Conservation (phyloP, 2,797 vertebrate species). For the Enteromius anoplus region DNA sequence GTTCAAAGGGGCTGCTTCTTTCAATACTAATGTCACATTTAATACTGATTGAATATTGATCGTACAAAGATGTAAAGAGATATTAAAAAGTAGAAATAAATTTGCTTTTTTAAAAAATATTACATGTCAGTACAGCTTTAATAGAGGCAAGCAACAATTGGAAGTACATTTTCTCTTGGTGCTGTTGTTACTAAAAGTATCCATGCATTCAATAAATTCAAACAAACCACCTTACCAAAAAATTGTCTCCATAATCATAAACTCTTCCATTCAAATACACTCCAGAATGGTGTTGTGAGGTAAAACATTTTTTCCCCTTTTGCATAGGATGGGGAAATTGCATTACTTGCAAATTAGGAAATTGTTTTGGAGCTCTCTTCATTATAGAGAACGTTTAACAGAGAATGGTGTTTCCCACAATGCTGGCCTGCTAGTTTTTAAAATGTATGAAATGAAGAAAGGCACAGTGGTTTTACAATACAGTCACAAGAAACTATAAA, state of each 20-base stretch:
- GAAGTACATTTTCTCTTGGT: neutral
- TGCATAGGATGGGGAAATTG: neutral
- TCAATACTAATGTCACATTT: neutral
- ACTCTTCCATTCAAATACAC: neutral
- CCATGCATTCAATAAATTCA: slow-evolving; percentile 9
- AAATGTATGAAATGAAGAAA: slow-evolving; percentile 26
- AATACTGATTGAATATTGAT: neutral
- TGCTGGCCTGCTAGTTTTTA: neutral
- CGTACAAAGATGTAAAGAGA: slow-evolving; percentile 16
- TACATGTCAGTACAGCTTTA: neutral
- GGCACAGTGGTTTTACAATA: slow-evolving; percentile 44
- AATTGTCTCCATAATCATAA: slow-evolving; percentile 19
- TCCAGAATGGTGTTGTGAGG: slow-evolving; percentile 3
- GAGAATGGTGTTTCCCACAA: neutral
- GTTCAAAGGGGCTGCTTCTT: neutral
- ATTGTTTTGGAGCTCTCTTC: neutral
- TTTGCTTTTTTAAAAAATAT: slow-evolving; percentile 1
- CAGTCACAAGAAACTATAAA: neutral
- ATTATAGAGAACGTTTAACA: neutral
- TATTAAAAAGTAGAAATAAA: neutral
- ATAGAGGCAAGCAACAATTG: neutral
- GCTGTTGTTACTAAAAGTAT: neutral
- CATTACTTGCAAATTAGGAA: neutral
- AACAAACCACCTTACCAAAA: neutral
- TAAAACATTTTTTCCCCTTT: neutral